Evolutionary conservation across 1,140 invertebrate genomes (phyloP), one percentile per base, ranked within the genome.

Genomic region (Cotesia vestalis): DNA sequence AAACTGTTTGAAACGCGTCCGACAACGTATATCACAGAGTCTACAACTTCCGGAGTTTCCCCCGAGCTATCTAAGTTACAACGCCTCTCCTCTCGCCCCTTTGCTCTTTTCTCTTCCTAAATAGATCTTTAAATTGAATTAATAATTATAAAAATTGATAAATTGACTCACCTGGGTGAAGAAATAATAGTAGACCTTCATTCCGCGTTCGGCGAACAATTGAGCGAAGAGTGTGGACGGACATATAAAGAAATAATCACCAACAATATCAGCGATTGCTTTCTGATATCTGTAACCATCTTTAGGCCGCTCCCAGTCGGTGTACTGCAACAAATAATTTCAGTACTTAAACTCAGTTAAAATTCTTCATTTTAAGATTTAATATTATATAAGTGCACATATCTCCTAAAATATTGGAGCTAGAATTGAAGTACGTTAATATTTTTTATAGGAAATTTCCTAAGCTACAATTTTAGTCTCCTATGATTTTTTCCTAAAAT

Each of bases 231-330:
- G 91, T 79, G 96, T 96, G 17, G 95, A 94, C 6, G 94, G 94
- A 85, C 96, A 98, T 12, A 96, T 94, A 85, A 98, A 98, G 87
- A 95, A 96, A 80, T 95, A 96, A 87, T 98, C 96, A 2, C 94
- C 95, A 0, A 97, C 95, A 0, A 96, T 92, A 76, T 95, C 94
- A 14, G 93, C 94, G 36, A 97, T 91, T 88, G 94, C 92, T 81
- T 94, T 92, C 79, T 95, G 92, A 79, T 96, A 95, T 77, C 93
- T 85, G 78, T 91, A 93, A 4, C 91, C 91, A 78, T 97, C 92
- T 38, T 92, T 92, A 4, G 93, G 90, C 67, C 94, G 90, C 75
- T 95, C 92, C 95, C 95, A 98, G 80, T 96, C 91, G 0, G 95
- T 96, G 84, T 98, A 97, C 93, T 97, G 88, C 1, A 90, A 91